These are phyloP conservation scores for Resseliella maxima DNA, from an alignment of 2,888 invertebrate species.

Conservation along the genomic window DNA sequence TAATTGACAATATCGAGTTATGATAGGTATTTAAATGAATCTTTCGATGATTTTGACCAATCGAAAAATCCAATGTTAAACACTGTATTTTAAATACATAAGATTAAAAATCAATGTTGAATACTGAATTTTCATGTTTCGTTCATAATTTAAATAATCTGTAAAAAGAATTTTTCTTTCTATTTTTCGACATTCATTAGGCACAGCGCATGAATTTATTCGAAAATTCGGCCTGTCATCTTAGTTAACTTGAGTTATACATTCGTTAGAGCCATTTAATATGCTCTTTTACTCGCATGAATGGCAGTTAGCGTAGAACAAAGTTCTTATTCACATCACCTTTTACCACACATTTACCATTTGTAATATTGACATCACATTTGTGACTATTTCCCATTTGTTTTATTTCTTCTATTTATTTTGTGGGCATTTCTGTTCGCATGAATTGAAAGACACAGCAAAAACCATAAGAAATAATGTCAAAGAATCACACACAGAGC, in stretches of 20 bases:
- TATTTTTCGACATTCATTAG: neutral
- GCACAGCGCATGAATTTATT: neutral
- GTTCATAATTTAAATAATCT: neutral
- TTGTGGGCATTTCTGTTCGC: neutral
- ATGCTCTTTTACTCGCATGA: neutral
- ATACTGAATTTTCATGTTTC: neutral
- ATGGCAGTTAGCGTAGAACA: neutral
- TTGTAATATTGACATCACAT: conserved; percentile 25
- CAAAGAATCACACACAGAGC: conserved; percentile 46
- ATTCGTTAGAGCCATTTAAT: neutral
- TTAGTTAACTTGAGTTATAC: neutral
- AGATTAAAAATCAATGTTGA: too few relatives aligned
- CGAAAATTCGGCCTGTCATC: neutral
- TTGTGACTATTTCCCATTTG: neutral
- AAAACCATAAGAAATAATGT: neutral
- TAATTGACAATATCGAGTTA: too few relatives aligned
- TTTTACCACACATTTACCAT: neutral
- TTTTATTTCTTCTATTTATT: neutral
- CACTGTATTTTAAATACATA: too few relatives aligned
- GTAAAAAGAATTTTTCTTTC: neutral
- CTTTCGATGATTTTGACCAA: too few relatives aligned
- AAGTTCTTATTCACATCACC: conserved; percentile 36
- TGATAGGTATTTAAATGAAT: too few relatives aligned
- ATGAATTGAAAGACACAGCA: neutral
- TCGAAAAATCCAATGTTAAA: too few relatives aligned